Conservation (phyloP, 2,797 vertebrate species). For the Parotocinclus haroldoi region DNA sequence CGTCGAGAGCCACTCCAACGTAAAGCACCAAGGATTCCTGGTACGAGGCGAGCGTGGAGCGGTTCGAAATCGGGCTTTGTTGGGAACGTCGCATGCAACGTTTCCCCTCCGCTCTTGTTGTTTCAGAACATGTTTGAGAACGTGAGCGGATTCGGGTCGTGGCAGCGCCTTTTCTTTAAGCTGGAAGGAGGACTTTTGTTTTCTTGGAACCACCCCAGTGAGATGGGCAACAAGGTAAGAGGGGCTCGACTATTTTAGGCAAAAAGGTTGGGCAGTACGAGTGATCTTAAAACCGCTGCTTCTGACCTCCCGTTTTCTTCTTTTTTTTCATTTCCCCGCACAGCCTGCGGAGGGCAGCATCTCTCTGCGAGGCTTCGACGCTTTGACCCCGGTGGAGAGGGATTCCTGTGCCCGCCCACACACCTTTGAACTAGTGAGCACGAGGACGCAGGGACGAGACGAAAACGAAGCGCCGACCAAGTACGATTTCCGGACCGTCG, state of each 20-base stretch:
- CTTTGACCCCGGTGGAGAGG: conserved; percentile 66
- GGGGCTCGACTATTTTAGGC: neutral
- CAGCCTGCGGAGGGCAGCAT: conserved; percentile 72
- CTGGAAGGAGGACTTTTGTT: conserved; percentile 61
- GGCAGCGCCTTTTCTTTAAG: conserved; percentile 74
- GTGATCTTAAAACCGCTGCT: no score
- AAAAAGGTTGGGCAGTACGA: no score
- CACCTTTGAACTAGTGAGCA: conserved; percentile 75
- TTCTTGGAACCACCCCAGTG: conserved; percentile 78
- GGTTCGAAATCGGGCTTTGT: neutral
- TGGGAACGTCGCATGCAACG: no score
- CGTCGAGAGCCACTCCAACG: conserved; percentile 65
- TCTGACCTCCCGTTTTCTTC: neutral
- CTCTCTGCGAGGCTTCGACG: conserved; percentile 60
- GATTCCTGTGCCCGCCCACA: conserved; percentile 76
- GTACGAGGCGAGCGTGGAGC: conserved; percentile 45
- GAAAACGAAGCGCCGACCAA: conserved; percentile 56
- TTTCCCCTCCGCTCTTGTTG: neutral
- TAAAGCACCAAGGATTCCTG: conserved; percentile 76
- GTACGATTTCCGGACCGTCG: conserved; percentile 53
- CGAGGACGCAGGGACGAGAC: conserved; percentile 48
- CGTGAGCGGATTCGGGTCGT: conserved; percentile 71
- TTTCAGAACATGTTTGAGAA: conserved; percentile 76
- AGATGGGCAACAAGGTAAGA: conserved; percentile 67
- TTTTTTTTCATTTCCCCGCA: neutral